Evolutionary conservation across 2,888 invertebrate genomes (phyloP), one percentile per base, ranked within the genome.

Genomic region (Agrochola lota): DNA sequence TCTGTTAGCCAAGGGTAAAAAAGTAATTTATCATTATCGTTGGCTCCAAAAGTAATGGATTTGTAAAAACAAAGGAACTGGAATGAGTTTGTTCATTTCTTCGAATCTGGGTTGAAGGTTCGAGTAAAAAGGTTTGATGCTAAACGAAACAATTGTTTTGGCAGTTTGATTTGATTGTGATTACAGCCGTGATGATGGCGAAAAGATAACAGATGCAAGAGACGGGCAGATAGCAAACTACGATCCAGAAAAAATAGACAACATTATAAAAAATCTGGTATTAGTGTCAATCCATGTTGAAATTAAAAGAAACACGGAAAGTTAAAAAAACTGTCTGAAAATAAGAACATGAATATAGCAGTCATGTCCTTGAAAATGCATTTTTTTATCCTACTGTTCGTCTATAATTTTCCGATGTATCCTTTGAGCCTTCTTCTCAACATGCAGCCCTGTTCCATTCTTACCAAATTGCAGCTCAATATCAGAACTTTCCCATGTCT

Each of bases 11-110:
- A 74, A 84, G 86, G 81, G n/a, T 69, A 75, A 57, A 69, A 70
- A 70, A 30, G 74, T 67, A 78, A 87, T 87, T 86, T 69, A 87
- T 87, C 86, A 87, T 83, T 68, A 85, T 74, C 59, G 62, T 35
- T 60, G 66, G 30, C 72, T 26, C 60, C 17, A 15, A 52, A 81
- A n/a, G 68, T 74, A 77, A 84, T 81, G 71, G 66, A 82, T 71
- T 81, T 85, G 64, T 69, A 74, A 81, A 81, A 74, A 85, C 71
- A 82, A 81, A 71, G 67, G 66, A 55, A 70, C 43, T 68, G n/a
- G 26, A 80, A 83, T 80, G 60, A 83, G 26, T 68, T 74, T 40
- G 55, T 26, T 43, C 20, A 63, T 63, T 85, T 73, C 69, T 67
- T 46, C 59, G 85, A 80, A 83, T 75, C 75, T 23, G n/a, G 15